phyloP scores from a whole-genome alignment of 2,113 vertebrate species.

The Urocynchramus pylzowi region DNA sequence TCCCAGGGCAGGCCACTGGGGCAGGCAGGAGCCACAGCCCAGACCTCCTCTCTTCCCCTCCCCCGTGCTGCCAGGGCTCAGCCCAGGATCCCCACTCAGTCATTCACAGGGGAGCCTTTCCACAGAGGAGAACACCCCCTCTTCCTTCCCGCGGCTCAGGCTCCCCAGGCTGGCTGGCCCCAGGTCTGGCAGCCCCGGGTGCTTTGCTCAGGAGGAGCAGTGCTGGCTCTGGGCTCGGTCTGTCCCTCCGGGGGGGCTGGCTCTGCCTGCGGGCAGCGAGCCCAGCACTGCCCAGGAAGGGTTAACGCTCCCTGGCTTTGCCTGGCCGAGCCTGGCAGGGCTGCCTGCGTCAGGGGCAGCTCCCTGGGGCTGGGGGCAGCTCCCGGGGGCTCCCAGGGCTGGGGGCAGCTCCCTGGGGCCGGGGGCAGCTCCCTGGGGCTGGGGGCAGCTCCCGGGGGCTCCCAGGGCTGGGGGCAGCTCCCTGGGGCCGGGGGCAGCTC shows the following conservation, averaged over 20 bases:
- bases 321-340: not conserved
- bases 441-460: too few relatives aligned
- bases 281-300: not conserved
- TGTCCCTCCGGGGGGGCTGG: rapidly evolving
- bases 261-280: not conserved
- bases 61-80: not conserved
- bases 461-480: conserved; percentile 44
- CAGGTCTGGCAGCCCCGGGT: not conserved
- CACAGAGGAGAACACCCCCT: rapidly evolving
- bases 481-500: conserved; percentile 14
- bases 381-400: too few relatives aligned
- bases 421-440: too few relatives aligned
- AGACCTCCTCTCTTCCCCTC: not conserved
- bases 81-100: not conserved
- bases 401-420: conserved; percentile 58
- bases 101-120: rapidly evolving
- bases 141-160: rapidly evolving
- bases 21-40: not conserved
- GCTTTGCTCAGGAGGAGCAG: not conserved
- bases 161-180: not conserved
- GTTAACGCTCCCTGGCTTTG: not conserved
- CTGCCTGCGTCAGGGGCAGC: not conserved
- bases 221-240: not conserved
- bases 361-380: too few relatives aligned
- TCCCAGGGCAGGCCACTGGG: not conserved